Evolutionary conservation across 2,888 invertebrate species (phyloP).

Genomic region (Shargacucullia verbasci): DNA sequence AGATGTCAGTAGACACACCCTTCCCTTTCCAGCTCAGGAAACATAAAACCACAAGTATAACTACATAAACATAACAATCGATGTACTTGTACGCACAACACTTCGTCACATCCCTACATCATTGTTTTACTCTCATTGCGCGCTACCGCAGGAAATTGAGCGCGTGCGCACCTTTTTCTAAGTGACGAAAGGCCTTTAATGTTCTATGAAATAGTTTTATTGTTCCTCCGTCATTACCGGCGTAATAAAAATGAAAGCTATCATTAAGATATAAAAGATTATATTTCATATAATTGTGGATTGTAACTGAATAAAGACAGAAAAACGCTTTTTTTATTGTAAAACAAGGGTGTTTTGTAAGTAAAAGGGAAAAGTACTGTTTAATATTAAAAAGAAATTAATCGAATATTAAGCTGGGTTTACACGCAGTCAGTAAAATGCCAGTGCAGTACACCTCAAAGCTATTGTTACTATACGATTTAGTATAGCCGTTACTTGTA

Average conservation of each 20-base stretch:
- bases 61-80: slow-evolving; percentile 1
- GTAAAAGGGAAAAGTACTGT: too few relatives aligned
- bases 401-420: too few relatives aligned
- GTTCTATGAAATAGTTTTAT: slow-evolving; percentile 58
- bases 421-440: too few relatives aligned
- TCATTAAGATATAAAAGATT: slow-evolving; percentile 45
- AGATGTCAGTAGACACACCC: background rate
- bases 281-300: slow-evolving; percentile 42
- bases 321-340: background rate
- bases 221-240: slow-evolving; percentile 55
- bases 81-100: background rate
- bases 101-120: slow-evolving; percentile 40
- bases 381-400: slow-evolving; percentile 5
- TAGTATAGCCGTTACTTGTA: too few relatives aligned
- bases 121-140: slow-evolving; percentile 48
- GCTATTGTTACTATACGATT: too few relatives aligned
- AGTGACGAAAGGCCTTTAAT: slow-evolving; percentile 56
- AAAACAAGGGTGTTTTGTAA: background rate
- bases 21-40: background rate
- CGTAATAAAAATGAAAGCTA: slow-evolving; percentile 55
- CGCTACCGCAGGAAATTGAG: slow-evolving; percentile 61
- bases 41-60: background rate
- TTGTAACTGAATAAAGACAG: slow-evolving; percentile 1
- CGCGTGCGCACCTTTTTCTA: slow-evolving; percentile 49
- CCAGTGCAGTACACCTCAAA: too few relatives aligned